Evolutionary conservation across 1,140 invertebrate species (phyloP).

Genomic region (Pseudomyrmex sp.): DNA sequence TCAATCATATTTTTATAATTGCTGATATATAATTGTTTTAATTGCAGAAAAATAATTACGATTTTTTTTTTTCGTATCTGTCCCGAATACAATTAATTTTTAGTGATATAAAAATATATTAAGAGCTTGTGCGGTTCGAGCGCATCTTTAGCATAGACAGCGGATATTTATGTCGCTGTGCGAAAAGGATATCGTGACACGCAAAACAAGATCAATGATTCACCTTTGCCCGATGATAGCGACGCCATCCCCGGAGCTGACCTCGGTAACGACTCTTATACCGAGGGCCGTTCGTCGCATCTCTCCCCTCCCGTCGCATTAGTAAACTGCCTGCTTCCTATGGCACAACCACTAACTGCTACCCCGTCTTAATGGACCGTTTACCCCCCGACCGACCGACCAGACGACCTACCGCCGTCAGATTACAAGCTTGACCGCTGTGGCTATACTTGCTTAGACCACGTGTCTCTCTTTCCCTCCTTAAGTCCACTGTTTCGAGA

Average conservation of each 20-base stretch:
- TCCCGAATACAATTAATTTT: constrained; percentile 16
- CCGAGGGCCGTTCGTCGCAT: constrained; percentile 18
- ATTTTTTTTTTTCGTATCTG: background rate
- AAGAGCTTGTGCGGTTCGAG: constrained; percentile 24
- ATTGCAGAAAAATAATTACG: too few relatives aligned
- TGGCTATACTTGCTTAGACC: constrained; percentile 65
- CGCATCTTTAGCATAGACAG: background rate
- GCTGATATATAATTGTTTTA: too few relatives aligned
- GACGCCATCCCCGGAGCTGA: constrained; percentile 16
- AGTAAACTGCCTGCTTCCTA: constrained; percentile 72
- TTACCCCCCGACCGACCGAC: constrained; percentile 66
- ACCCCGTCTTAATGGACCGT: constrained; percentile 74
- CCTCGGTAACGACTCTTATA: constrained; percentile 54
- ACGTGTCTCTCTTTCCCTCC: constrained; percentile 12
- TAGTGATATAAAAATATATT: background rate
- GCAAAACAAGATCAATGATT: constrained; percentile 25
- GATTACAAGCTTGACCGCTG: constrained; percentile 75
- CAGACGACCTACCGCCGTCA: constrained; percentile 70
- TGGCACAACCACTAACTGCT: constrained; percentile 70
- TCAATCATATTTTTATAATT: too few relatives aligned
- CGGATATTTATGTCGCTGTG: background rate
- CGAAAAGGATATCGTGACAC: constrained; percentile 25
- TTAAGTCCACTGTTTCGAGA: constrained; percentile 27
- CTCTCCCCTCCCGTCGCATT: constrained; percentile 51
- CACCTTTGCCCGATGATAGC: constrained; percentile 37